phyloP scores from a whole-genome alignment of 37 sponge, comb jelly and placozoan species.

The Halichondria panicea region DNA sequence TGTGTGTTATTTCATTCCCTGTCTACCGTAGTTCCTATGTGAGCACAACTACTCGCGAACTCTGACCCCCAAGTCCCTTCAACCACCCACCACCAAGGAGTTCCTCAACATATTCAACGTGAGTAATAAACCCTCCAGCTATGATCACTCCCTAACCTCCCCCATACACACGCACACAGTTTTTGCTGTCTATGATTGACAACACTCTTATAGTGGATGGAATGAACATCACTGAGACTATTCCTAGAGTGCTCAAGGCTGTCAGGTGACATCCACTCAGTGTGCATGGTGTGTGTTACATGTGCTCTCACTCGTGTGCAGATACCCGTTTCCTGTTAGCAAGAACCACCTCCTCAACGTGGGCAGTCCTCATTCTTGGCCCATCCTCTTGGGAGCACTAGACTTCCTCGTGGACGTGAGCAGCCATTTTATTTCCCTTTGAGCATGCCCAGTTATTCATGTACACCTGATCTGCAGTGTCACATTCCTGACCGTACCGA shows the following conservation, averaged over 20 bases:
- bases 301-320: background rate
- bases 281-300: background rate
- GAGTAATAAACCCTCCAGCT: background rate
- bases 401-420: constrained; percentile 74
- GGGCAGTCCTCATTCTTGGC: constrained; percentile 84
- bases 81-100: constrained; percentile 59
- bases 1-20: background rate
- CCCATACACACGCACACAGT: constrained; percentile 29
- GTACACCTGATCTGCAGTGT: background rate
- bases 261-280: constrained; percentile 16
- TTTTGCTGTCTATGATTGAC: constrained; percentile 51
- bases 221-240: constrained; percentile 68
- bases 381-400: constrained; percentile 68
- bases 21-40: constrained; percentile 36
- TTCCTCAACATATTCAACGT: constrained; percentile 70
- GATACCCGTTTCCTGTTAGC: constrained; percentile 73
- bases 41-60: constrained; percentile 37
- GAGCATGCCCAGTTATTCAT: background rate
- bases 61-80: constrained; percentile 45
- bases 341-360: constrained; percentile 70
- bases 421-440: background rate
- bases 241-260: constrained; percentile 44
- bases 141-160: background rate
- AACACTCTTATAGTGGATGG: constrained; percentile 34
- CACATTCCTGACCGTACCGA: background rate